Base-by-base conservation (phyloP, 37 sponge, comb jelly and placozoan species). In the Chondrosia reniformis region DNA sequence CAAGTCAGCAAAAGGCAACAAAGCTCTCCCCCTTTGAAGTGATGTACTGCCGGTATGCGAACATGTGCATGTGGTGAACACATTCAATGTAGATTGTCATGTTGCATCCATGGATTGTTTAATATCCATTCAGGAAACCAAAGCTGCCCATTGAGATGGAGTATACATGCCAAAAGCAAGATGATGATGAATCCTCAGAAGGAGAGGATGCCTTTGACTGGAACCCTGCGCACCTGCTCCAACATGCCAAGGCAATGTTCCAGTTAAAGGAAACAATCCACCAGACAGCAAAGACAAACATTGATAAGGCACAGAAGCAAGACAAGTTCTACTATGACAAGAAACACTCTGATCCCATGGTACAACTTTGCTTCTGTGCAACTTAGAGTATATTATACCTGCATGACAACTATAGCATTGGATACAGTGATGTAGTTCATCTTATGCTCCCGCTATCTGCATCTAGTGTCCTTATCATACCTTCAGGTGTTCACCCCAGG, bases 1-100 rank as follows among this genome's bases (percentile, higher is more conserved):
- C 84, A 12, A 40, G 79, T 5, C 15, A 12, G 12, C 65, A 63
- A 10, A 28, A 19, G 10, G 13, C 65, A 3, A 66, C 67, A 37
- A 36, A 36, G 4, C 27, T 76, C 15, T 76, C 77, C 30, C 56
- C 77, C 3, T 76, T 76, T 76, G 55, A 76, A 49, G 34, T 76
- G 32, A 76, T 54, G 77, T 76, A 46, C 33, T 55, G 77, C 5
- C 57, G 55, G 32, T 49, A 43, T 76, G 33, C 77, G 13, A 22
- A 56, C 3, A 6, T 56, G 6, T 65, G n/a, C n/a, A n/a, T n/a
- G n/a, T n/a, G n/a, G n/a, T n/a, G n/a, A n/a, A n/a, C n/a, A n/a
- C n/a, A n/a, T n/a, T n/a, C n/a, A n/a, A n/a, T n/a, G n/a, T n/a
- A n/a, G n/a, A n/a, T n/a, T n/a, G n/a, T n/a, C n/a, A n/a, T n/a